Percentiles rank a stretch among this genome's conserved stretches.
Conservation (phyloP, 2,797 vertebrate species). For the Bovichtus variegatus region DNA sequence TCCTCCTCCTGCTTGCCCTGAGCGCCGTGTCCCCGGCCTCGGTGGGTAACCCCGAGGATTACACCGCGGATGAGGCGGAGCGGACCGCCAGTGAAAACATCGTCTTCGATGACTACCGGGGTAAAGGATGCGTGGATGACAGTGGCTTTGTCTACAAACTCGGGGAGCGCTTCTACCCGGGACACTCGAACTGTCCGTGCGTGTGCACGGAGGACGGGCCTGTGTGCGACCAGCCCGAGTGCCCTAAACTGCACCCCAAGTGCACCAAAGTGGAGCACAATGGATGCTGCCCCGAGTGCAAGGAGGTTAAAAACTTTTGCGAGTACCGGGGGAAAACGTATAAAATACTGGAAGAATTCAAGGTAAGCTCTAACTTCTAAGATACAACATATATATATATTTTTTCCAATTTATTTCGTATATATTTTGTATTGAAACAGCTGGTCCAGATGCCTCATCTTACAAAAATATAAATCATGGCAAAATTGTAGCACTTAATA, state of each 20-base stretch:
- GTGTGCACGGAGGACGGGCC: conserved; percentile 99
- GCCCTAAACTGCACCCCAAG: conserved; percentile 98
- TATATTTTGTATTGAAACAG: neutral
- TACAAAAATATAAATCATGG: neutral
- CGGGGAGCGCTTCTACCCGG: conserved; percentile 98
- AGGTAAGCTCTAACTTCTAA: conserved; percentile 87
- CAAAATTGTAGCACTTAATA: neutral
- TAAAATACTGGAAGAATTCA: conserved; percentile 99
- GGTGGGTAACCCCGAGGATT: conserved; percentile 92
- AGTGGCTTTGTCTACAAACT: conserved; percentile 99
- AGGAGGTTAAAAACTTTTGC: conserved; percentile 99
- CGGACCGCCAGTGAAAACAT: conserved; percentile 93
- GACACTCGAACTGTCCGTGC: conserved; percentile 99
- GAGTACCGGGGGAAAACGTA: conserved; percentile 98
- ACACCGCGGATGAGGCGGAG: conserved; percentile 93
- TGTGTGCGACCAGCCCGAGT: conserved; percentile 98
- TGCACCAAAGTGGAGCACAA: conserved; percentile 99
- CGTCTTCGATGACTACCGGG: conserved; percentile 98
- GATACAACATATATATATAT: neutral
- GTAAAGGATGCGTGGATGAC: conserved; percentile 99
- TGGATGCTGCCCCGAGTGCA: conserved; percentile 99
- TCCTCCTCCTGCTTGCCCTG: conserved; percentile 91
- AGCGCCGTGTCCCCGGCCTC: conserved; percentile 87
- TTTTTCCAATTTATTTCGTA: neutral
- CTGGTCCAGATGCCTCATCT: neutral